Evolutionary conservation across 1,140 invertebrate genomes (phyloP).

Genomic region (Lasioglossum baleicum): DNA sequence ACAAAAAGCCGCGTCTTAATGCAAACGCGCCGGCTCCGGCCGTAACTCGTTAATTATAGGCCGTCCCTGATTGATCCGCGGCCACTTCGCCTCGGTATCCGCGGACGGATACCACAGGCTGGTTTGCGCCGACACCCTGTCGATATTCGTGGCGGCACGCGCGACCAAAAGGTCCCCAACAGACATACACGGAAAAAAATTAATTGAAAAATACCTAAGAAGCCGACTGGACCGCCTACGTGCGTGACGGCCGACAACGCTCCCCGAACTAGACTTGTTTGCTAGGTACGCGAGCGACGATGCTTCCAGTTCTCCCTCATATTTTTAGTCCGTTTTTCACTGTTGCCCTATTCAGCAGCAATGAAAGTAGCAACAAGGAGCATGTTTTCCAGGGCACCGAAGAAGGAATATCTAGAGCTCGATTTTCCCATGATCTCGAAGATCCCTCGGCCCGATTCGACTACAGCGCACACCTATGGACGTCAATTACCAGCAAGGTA

Average conservation of each 20-base stretch:
- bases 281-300: too few relatives aligned
- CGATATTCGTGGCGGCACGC: slow-evolving; percentile 73
- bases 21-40: slow-evolving; percentile 72
- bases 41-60: slow-evolving; percentile 80
- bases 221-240: background rate
- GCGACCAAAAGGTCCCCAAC: slow-evolving; percentile 46
- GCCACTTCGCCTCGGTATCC: slow-evolving; percentile 56
- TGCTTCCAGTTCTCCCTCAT: too few relatives aligned
- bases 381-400: too few relatives aligned
- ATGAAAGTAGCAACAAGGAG: too few relatives aligned
- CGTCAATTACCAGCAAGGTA: too few relatives aligned
- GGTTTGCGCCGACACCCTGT: slow-evolving; percentile 69
- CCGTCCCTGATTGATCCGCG: slow-evolving; percentile 79
- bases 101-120: slow-evolving; percentile 19
- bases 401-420: too few relatives aligned
- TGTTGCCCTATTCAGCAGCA: too few relatives aligned
- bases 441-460: too few relatives aligned
- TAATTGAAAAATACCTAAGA: slow-evolving; percentile 75
- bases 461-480: too few relatives aligned
- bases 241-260: background rate
- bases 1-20: slow-evolving; percentile 79
- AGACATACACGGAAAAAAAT: slow-evolving; percentile 64
- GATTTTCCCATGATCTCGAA: too few relatives aligned
- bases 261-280: too few relatives aligned
- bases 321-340: too few relatives aligned